phyloP scores from a whole-genome alignment of 2,113 vertebrate species.

The Rhinichthys klamathensis region DNA sequence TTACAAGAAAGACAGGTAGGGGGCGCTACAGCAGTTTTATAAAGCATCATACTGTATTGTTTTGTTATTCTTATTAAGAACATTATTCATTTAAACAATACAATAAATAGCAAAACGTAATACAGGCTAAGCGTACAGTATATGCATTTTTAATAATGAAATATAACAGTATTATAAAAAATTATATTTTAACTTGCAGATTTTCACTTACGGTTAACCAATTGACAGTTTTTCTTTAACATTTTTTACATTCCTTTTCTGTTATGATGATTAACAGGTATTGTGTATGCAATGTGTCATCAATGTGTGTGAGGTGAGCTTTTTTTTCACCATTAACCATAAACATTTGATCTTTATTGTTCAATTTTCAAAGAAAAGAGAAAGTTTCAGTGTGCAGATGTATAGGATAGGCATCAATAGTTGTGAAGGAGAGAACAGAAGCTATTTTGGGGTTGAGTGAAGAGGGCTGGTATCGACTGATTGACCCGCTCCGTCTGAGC shows the following conservation, averaged over 20 bases:
- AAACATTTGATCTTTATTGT: background rate
- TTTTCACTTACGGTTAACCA: too few relatives aligned
- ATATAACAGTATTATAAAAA: too few relatives aligned
- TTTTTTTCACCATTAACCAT: background rate
- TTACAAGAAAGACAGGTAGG: too few relatives aligned
- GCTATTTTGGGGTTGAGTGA: constrained; percentile 53
- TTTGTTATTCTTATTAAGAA: background rate
- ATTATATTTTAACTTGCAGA: too few relatives aligned
- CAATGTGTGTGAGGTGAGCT: too few relatives aligned
- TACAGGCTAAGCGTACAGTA: too few relatives aligned
- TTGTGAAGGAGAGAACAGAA: constrained; percentile 17
- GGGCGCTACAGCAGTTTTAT: background rate
- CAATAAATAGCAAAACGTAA: background rate
- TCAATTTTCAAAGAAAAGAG: background rate
- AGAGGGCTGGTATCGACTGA: constrained; percentile 55
- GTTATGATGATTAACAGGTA: background rate
- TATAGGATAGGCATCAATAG: background rate
- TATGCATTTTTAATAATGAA: too few relatives aligned
- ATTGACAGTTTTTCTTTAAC: too few relatives aligned
- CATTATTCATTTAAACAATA: background rate
- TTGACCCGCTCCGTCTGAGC: constrained; percentile 61
- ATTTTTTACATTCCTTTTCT: background rate
- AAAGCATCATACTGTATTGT: background rate
- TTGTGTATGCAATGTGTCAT: too few relatives aligned
- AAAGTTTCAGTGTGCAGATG: background rate